Conservation (phyloP, 2,797 vertebrate species). For the Mus minutoides region DNA sequence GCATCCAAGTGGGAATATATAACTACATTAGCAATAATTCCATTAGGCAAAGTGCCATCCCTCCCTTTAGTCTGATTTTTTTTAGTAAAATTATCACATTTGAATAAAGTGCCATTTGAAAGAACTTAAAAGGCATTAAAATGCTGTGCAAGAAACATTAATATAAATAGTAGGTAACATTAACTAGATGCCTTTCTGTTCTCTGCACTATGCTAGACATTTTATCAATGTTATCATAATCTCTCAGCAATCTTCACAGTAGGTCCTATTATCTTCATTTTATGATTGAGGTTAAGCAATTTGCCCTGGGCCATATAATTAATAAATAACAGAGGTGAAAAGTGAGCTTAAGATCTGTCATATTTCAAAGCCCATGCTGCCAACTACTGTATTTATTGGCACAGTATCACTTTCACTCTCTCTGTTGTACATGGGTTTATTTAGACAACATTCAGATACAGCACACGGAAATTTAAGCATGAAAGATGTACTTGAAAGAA, state of each 20-base stretch:
- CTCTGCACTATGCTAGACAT: background rate
- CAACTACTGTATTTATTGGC: slow-evolving; percentile 30
- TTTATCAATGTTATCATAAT: slow-evolving; percentile 34
- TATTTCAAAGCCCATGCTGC: slow-evolving; percentile 58
- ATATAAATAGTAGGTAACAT: slow-evolving; percentile 42
- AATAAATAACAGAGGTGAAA: slow-evolving; percentile 42
- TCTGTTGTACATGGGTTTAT: background rate
- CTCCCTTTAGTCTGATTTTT: slow-evolving; percentile 6
- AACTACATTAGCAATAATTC: background rate
- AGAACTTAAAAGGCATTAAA: slow-evolving; percentile 46
- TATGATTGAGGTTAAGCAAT: slow-evolving; percentile 41
- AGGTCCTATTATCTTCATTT: slow-evolving; percentile 54
- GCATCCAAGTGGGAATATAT: background rate
- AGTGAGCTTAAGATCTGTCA: slow-evolving; percentile 12
- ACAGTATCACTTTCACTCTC: background rate
- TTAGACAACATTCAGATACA: slow-evolving; percentile 24
- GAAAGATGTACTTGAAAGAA: slow-evolving; percentile 40
- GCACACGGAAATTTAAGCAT: background rate
- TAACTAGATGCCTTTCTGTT: slow-evolving; percentile 25
- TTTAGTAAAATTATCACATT: slow-evolving; percentile 1
- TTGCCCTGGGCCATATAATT: slow-evolving; percentile 49
- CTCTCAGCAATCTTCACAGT: slow-evolving; percentile 43
- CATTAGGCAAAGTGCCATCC: slow-evolving; percentile 30
- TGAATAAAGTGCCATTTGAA: slow-evolving; percentile 66
- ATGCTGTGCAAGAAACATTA: background rate